Conservation (phyloP, 2,888 invertebrate genomes). For the Blastobasis adustella region DNA sequence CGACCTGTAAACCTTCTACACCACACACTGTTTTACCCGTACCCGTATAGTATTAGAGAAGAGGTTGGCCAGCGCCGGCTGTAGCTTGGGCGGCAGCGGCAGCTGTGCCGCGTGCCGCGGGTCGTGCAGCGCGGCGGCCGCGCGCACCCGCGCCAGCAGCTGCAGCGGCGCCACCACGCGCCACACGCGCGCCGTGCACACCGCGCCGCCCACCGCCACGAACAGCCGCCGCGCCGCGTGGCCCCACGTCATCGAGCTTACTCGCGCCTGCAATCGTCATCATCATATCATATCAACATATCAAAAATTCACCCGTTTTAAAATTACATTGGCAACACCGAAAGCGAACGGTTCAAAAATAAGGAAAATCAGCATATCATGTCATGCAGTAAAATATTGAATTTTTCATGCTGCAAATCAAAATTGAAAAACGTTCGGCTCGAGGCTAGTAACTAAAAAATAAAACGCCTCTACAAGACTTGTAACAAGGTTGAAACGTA, state of each 20-base stretch:
- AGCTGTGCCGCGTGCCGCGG: slow-evolving; percentile 85
- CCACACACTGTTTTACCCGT: slow-evolving; percentile 22
- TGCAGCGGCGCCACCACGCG: slow-evolving; percentile 93
- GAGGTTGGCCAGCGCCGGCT: slow-evolving; percentile 88
- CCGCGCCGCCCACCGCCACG: slow-evolving; percentile 85
- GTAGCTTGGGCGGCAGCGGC: slow-evolving; percentile 91
- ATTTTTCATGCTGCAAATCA: too few relatives aligned
- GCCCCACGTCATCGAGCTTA: slow-evolving; percentile 97
- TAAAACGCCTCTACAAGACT: too few relatives aligned
- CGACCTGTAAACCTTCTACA: too few relatives aligned
- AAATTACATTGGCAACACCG: too few relatives aligned
- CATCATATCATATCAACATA: too few relatives aligned
- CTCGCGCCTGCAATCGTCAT: slow-evolving; percentile 77
- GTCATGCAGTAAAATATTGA: too few relatives aligned
- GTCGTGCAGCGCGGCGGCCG: slow-evolving; percentile 82
- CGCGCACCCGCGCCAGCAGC: slow-evolving; percentile 88
- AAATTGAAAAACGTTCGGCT: too few relatives aligned
- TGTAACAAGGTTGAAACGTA: too few relatives aligned
- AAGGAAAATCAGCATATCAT: too few relatives aligned
- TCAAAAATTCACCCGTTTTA: too few relatives aligned
- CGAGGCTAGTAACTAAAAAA: too few relatives aligned
- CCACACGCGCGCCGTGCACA: slow-evolving; percentile 96
- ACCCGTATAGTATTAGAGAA: slow-evolving; percentile 96
- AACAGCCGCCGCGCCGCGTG: slow-evolving; percentile 97
- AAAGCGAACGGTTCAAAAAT: too few relatives aligned